Percentiles rank a stretch among this genome's conserved stretches.
Evolutionary conservation across 2,888 invertebrate species (phyloP).

Genomic region (Alsophila aescularia): DNA sequence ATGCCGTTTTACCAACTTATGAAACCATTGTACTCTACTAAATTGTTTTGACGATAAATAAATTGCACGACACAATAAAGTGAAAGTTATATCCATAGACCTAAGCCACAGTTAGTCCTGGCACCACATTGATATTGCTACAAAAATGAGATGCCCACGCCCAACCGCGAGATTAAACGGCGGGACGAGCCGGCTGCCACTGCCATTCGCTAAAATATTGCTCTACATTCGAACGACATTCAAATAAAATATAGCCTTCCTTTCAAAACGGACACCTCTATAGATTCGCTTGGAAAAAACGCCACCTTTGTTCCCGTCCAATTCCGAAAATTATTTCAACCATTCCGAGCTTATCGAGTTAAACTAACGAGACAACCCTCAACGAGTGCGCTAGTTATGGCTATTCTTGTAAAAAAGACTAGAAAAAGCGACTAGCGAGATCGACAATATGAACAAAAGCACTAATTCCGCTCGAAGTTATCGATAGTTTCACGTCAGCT

Average conservation of each 20-base stretch:
- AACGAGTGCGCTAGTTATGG: constrained; percentile 52
- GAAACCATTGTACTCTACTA: too few species aligned
- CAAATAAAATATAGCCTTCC: constrained; percentile 54
- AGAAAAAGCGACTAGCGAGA: constrained; percentile 42
- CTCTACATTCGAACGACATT: constrained; percentile 59
- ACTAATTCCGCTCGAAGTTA: constrained; percentile 67
- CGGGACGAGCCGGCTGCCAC: constrained; percentile 51
- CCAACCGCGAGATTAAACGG: constrained; percentile 63
- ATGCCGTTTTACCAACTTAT: too few species aligned
- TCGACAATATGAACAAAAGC: constrained; percentile 64
- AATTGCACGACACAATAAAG: background rate
- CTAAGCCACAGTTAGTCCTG: constrained; percentile 23
- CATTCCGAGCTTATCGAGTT: constrained; percentile 53
- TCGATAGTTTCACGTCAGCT: constrained; percentile 72
- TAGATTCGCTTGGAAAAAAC: constrained; percentile 31
- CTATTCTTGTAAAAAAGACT: constrained; percentile 46
- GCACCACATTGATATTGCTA: constrained; percentile 31
- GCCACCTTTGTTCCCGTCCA: constrained; percentile 34
- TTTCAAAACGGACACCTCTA: constrained; percentile 28
- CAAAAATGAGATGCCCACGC: constrained; percentile 60
- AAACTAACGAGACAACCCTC: constrained; percentile 58
- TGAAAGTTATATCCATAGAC: constrained; percentile 6
- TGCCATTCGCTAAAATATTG: constrained; percentile 65
- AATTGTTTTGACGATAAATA: too few species aligned
- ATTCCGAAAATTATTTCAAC: constrained; percentile 54